Evolutionary conservation across 1,140 invertebrate species (phyloP), one percentile per base, ranked within the genome.

Genomic region (Drosophila elegans): DNA sequence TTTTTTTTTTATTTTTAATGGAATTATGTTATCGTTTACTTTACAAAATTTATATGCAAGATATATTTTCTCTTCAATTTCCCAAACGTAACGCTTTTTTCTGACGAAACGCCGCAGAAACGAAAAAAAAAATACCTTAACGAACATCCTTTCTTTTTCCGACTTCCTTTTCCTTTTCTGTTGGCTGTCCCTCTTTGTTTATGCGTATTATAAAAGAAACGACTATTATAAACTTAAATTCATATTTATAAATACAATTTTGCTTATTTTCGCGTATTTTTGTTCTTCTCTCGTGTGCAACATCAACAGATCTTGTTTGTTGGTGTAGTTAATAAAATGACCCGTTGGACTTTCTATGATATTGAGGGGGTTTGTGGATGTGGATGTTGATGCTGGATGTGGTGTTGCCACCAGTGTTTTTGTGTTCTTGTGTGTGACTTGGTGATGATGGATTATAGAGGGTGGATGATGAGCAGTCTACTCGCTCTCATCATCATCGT

Each of bases 401-500:
- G 59, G 54, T 52, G 55, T 56, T 46, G 25, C 12, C 48, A 51
- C 48, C 48, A 51, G 25, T 41, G 51, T 57, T 62, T 32, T 56
- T 63, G 60, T 39, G 2, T 34, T 39, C 29, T 59, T 57, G 59
- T 75, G 53, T 56, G 48, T 66, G 71, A 71, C 64, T 79, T 68
- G 57, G 68, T 32, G 62, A 71, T 78, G 52, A 71, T 78, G 52
- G 52, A 57, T 67, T 36, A 59, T 63, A 36, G 66, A 29, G 38
- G 56, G 38, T 38, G 13, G 6, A 21, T 21, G 42, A 12, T 36
- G 52, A 21, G 45, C 21, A 38, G 57, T 29, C 38, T 89, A 92
- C 48, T 92, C 91, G 82, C 91, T 92, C 51, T 91, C 90, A 64
- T 91, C 91, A 16, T 92, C 91, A 27, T 92, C 91, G 34, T 92